Evolutionary conservation across 2,113 vertebrate species (phyloP).

Genomic region (Rhinogobius similis): DNA sequence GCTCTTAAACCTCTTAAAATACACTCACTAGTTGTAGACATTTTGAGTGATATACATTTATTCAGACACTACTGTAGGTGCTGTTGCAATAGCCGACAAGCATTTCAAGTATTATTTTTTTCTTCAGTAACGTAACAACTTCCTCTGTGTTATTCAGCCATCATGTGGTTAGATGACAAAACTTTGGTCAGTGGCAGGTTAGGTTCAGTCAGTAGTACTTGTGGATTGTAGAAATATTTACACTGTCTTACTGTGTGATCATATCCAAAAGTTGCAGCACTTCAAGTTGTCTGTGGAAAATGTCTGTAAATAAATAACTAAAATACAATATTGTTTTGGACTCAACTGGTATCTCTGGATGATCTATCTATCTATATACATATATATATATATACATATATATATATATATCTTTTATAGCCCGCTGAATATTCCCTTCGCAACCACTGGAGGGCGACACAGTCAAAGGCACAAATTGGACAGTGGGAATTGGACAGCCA

Average conservation of each 20-base stretch:
- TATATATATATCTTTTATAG: not conserved
- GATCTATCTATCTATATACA: too few relatives aligned
- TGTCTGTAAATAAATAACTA: constrained; percentile 77
- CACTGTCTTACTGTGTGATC: constrained; percentile 62
- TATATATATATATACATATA: too few relatives aligned
- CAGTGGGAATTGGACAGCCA: constrained; percentile 18
- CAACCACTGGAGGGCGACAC: constrained; percentile 50
- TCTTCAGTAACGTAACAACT: constrained; percentile 35
- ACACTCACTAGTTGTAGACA: constrained; percentile 32
- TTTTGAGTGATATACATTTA: constrained; percentile 29
- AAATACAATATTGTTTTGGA: constrained; percentile 38
- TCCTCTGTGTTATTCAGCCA: constrained; percentile 33
- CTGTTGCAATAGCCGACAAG: constrained; percentile 32
- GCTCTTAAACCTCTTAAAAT: constrained; percentile 36
- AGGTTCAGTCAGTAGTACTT: constrained; percentile 36
- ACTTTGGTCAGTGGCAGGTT: constrained; percentile 30
- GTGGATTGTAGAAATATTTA: constrained; percentile 59
- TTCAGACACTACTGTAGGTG: constrained; percentile 31
- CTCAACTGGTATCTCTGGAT: too few relatives aligned
- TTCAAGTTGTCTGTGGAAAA: constrained; percentile 58
- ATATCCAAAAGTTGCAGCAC: constrained; percentile 56
- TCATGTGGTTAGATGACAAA: constrained; percentile 36
- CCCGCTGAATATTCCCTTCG: not conserved
- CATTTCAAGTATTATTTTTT: constrained; percentile 51
- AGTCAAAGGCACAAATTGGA: constrained; percentile 11